Evolutionary conservation across 2,888 invertebrate species (phyloP).

Genomic region (Sympetrum striolatum): DNA sequence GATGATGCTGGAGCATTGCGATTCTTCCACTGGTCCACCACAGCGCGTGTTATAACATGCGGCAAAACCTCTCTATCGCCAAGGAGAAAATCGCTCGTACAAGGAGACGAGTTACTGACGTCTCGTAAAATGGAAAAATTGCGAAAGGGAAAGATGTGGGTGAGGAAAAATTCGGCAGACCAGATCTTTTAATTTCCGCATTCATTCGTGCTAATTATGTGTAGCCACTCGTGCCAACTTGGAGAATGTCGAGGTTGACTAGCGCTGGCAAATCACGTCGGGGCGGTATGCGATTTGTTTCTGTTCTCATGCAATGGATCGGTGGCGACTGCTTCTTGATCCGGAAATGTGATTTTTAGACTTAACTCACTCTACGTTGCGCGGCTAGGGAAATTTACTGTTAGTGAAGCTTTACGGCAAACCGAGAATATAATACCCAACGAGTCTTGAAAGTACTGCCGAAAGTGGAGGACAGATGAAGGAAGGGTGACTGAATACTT

Average conservation of each 20-base stretch:
- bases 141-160: not conserved
- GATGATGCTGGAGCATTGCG: not conserved
- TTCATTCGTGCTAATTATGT: not conserved
- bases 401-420: not conserved
- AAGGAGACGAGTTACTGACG: too few species aligned
- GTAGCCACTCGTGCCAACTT: not conserved
- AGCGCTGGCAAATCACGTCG: not conserved
- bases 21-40: not conserved
- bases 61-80: too few species aligned
- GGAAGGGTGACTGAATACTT: too few species aligned
- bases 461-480: too few species aligned
- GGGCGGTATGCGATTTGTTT: not conserved
- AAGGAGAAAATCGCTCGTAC: too few species aligned
- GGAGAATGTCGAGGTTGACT: not conserved
- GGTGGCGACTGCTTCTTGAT: not conserved
- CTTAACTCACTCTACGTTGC: not conserved
- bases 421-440: not conserved
- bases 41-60: too few species aligned
- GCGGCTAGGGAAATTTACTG: not conserved
- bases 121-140: too few species aligned
- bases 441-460: too few species aligned
- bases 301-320: not conserved
- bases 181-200: not conserved
- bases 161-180: not conserved
- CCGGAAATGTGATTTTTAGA: not conserved